A percentile compares a stretch with the other conserved stretches of the same genome.
Conservation (phyloP, 2,113 vertebrate genomes). For the Amblyornis subalaris region DNA sequence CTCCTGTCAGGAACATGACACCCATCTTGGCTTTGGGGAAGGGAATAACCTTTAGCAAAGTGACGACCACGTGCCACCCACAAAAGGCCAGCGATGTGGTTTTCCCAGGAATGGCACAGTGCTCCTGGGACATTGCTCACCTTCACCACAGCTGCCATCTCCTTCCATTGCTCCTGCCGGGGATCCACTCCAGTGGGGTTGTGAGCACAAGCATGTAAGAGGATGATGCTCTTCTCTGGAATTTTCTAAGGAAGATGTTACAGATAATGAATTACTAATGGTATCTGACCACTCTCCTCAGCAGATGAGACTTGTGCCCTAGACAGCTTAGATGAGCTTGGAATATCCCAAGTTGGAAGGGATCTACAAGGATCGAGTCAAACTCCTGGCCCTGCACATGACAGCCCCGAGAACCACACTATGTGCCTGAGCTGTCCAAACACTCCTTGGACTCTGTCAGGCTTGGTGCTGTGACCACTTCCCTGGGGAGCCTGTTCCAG, state of each 20-base stretch:
- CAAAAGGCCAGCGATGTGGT: not conserved
- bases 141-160: slow-evolving; percentile 84
- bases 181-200: slow-evolving; percentile 98
- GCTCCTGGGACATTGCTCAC: slow-evolving; percentile 57
- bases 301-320: not conserved
- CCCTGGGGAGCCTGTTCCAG: not conserved
- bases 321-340: not conserved
- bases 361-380: not conserved
- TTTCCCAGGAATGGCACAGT: not conserved
- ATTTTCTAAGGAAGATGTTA: slow-evolving; percentile 81
- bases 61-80: not conserved
- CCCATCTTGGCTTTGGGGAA: not conserved
- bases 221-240: slow-evolving; percentile 88
- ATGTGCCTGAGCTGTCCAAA: not conserved
- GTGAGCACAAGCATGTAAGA: slow-evolving; percentile 95
- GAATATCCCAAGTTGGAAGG: not conserved
- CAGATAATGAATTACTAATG: not conserved
- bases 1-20: not conserved
- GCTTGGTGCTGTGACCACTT: not conserved
- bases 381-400: not conserved
- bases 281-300: not conserved
- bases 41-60: not conserved
- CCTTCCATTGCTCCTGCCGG: slow-evolving; percentile 92
- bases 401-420: not conserved
- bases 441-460: not conserved